phyloP scores from a whole-genome alignment of 2,113 vertebrate species.

The Pedetes capensis region DNA sequence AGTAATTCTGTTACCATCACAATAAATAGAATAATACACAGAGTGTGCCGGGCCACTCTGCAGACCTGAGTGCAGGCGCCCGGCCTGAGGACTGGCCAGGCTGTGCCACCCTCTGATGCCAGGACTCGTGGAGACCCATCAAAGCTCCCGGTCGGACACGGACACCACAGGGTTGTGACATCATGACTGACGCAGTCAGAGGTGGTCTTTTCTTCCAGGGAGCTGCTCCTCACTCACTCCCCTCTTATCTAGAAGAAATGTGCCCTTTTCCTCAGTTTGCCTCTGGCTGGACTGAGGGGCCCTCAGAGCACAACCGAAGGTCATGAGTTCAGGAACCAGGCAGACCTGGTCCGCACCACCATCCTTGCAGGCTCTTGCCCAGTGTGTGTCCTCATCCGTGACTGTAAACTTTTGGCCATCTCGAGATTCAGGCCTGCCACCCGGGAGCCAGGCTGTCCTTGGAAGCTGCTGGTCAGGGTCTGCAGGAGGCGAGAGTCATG shows the following conservation, averaged over 20 bases:
- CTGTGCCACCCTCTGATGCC: background rate
- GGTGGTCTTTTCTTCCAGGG: background rate
- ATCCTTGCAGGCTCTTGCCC: too few species aligned
- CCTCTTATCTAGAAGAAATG: background rate
- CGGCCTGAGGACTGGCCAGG: background rate
- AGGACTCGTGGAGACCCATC: fast-evolving
- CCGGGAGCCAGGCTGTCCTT: fast-evolving
- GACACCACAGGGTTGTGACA: background rate
- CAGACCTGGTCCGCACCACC: fast-evolving
- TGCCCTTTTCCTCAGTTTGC: background rate
- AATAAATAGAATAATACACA: background rate
- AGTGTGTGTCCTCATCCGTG: background rate
- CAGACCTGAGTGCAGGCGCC: too few species aligned
- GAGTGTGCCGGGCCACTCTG: fast-evolving
- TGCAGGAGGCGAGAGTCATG: background rate
- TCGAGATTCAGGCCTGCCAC: too few species aligned
- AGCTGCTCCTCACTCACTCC: too few species aligned
- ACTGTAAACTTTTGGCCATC: background rate
- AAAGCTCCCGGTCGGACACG: background rate
- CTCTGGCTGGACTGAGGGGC: background rate
- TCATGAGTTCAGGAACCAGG: background rate
- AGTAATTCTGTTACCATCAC: background rate
- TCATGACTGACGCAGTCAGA: background rate
- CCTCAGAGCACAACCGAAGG: too few species aligned
- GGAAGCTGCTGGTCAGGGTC: background rate